These are phyloP conservation scores for Abrostola triplasia DNA, from an alignment of 2,888 invertebrate genomes.

Conservation along the genomic window DNA sequence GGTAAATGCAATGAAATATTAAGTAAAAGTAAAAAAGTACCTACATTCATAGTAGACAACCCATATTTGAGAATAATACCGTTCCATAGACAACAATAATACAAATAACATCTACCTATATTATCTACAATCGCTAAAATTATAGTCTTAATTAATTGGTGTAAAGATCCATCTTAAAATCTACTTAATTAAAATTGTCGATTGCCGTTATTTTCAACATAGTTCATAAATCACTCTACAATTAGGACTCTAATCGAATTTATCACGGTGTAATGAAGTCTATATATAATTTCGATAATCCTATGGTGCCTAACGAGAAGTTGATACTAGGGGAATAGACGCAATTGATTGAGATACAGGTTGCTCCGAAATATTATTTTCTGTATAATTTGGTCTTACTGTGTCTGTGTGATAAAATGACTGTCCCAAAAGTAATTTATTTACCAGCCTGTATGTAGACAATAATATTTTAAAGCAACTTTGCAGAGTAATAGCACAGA, in stretches of 20 bases:
- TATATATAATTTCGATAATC: conserved; percentile 44
- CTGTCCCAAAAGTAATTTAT: no score
- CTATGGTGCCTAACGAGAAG: conserved; percentile 33
- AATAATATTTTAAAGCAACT: no score
- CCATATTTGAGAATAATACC: conserved; percentile 43
- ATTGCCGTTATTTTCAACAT: conserved; percentile 55
- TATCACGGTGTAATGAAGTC: conserved; percentile 64
- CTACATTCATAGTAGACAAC: conserved; percentile 27
- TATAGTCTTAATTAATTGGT: conserved; percentile 86
- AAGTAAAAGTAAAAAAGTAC: background rate
- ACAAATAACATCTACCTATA: conserved; percentile 79
- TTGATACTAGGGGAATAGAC: conserved; percentile 11
- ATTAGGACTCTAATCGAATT: conserved; percentile 60
- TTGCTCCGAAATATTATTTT: conserved; percentile 7
- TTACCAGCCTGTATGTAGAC: no score
- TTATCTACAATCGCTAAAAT: conserved; percentile 78
- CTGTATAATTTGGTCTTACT: no score
- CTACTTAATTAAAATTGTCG: conserved; percentile 72
- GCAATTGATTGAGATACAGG: conserved; percentile 11
- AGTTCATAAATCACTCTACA: conserved; percentile 60
- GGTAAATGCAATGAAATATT: conserved; percentile 13
- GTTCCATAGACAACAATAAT: conserved; percentile 72
- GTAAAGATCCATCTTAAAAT: conserved; percentile 85
- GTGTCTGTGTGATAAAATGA: no score
- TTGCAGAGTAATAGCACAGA: no score